Evolutionary conservation across 1,140 invertebrate genomes (phyloP).

Genomic region (Pomacea maculata): DNA sequence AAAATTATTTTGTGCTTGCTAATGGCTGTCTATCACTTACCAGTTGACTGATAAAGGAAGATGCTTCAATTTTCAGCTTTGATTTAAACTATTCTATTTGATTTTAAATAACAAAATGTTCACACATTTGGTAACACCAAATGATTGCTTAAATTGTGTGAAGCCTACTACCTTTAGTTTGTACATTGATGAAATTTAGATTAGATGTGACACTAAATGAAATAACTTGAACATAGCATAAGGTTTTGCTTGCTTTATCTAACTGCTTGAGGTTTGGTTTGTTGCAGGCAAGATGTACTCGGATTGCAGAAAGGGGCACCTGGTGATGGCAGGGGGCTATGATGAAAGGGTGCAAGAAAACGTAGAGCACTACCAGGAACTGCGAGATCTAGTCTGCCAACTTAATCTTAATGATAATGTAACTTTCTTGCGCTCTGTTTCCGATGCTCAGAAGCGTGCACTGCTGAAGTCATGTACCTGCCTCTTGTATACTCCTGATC

Average conservation of each 20-base stretch:
- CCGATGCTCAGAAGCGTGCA: slow-evolving; percentile 83
- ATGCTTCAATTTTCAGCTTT: no score
- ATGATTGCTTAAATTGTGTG: no score
- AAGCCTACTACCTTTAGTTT: no score
- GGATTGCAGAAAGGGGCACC: slow-evolving; percentile 69
- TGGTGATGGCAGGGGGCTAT: slow-evolving; percentile 97
- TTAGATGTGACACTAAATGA: no score
- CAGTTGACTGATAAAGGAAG: no score
- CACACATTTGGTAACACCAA: no score
- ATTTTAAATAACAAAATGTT: no score
- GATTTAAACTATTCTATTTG: no score
- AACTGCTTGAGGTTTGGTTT: slow-evolving; percentile 11
- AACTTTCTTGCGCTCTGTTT: slow-evolving; percentile 86
- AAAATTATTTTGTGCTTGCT: no score
- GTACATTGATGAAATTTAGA: no score
- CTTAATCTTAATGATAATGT: slow-evolving; percentile 79
- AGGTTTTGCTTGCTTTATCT: neutral
- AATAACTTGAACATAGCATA: no score
- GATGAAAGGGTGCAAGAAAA: slow-evolving; percentile 91
- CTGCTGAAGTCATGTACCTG: slow-evolving; percentile 79
- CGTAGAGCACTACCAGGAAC: slow-evolving; percentile 84
- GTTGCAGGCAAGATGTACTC: slow-evolving; percentile 60
- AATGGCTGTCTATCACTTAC: no score
- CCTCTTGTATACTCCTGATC: slow-evolving; percentile 93
- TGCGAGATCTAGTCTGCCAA: slow-evolving; percentile 74